A percentile compares a stretch with the other conserved stretches of the same genome.
These are phyloP conservation scores for Gymnoscopelus microlampas DNA, from an alignment of 2,797 vertebrate species.

Conservation along the genomic window DNA sequence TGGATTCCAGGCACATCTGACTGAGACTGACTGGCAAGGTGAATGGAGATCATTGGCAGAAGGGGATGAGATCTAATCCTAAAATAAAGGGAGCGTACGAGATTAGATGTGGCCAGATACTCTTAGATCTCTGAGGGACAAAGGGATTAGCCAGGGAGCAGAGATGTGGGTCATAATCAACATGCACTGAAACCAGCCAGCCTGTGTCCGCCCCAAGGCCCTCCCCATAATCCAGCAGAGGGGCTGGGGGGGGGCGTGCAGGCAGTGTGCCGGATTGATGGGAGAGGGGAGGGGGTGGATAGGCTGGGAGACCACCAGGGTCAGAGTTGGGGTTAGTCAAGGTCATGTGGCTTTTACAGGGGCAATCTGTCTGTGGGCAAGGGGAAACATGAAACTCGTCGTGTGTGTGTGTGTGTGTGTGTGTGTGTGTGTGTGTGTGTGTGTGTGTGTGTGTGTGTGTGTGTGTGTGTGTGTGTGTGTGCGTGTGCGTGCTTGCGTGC, in stretches of 20 bases:
- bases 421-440: too few relatives aligned
- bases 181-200: conserved; percentile 71
- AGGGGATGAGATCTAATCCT: conserved; percentile 63
- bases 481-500: too few relatives aligned
- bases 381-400: conserved; percentile 7
- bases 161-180: conserved; percentile 76
- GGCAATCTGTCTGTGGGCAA: conserved; percentile 25
- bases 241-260: conserved; percentile 11
- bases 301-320: conserved; percentile 23
- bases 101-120: conserved; percentile 74
- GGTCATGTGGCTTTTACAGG: conserved; percentile 40
- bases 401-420: not conserved
- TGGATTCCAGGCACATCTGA: conserved; percentile 27
- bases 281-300: conserved; percentile 6
- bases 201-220: conserved; percentile 55
- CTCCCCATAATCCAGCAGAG: conserved; percentile 60
- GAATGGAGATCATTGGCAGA: conserved; percentile 52
- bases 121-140: conserved; percentile 70
- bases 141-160: conserved; percentile 73
- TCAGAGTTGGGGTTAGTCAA: conserved; percentile 29
- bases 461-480: too few relatives aligned
- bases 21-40: conserved; percentile 30
- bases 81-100: conserved; percentile 68
- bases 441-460: too few relatives aligned
- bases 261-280: conserved; percentile 14